phyloP scores from a whole-genome alignment of 2,113 vertebrate genomes.

The Perccottus glenii region DNA sequence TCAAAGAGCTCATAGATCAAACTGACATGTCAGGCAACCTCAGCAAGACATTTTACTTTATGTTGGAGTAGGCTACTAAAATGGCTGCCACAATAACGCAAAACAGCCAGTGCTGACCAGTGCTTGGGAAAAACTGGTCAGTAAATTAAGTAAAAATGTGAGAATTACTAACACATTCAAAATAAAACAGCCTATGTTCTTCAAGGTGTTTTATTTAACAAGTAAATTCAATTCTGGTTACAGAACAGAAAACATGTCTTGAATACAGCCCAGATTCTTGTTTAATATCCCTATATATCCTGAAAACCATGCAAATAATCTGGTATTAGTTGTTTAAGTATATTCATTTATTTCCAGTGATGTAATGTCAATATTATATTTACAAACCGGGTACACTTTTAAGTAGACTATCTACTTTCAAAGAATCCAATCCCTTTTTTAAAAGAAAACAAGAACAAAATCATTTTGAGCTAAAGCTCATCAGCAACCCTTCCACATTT shows the following conservation, averaged over 20 bases:
- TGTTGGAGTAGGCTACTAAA: conserved; percentile 71
- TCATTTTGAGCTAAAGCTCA: not conserved
- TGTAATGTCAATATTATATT: conserved; percentile 13
- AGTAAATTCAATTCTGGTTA: too few relatives aligned
- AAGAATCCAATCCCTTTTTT: too few relatives aligned
- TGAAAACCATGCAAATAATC: conserved; percentile 45
- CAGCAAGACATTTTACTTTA: conserved; percentile 22
- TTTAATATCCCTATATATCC: conserved; percentile 18
- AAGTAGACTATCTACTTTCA: conserved; percentile 17
- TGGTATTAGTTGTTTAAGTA: conserved; percentile 24
- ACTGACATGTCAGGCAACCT: conserved; percentile 10
- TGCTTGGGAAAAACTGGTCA: conserved; percentile 55
- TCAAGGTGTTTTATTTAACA: too few relatives aligned
- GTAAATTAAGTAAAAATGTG: conserved; percentile 23
- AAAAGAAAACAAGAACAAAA: too few relatives aligned
- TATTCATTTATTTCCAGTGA: conserved; percentile 55
- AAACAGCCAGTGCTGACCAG: conserved; percentile 48
- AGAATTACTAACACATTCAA: not conserved
- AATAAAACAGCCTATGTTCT: too few relatives aligned
- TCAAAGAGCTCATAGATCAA: not conserved
- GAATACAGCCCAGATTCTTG: too few relatives aligned
- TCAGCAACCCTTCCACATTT: not conserved
- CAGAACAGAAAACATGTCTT: too few relatives aligned
- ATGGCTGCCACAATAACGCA: conserved; percentile 75
- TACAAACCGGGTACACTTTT: not conserved